A percentile compares a stretch with the other conserved stretches of the same genome.
phyloP scores from a whole-genome alignment of 2,113 vertebrate species.

The Sciurus niger region DNA sequence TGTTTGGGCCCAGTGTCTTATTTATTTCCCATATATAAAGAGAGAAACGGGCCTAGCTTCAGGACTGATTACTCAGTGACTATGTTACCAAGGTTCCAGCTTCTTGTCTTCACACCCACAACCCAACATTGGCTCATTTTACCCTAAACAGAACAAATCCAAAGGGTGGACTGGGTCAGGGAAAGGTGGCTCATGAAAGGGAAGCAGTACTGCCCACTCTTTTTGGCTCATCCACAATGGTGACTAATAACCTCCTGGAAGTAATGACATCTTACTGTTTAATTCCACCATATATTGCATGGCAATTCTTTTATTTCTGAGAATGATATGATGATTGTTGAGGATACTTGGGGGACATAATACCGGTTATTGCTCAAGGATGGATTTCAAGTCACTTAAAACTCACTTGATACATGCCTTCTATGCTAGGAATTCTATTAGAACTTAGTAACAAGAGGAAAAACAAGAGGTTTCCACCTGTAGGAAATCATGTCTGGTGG shows the following conservation, averaged over 20 bases:
- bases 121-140: slow-evolving; percentile 11
- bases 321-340: background rate
- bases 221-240: background rate
- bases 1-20: background rate
- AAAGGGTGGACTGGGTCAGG: slow-evolving; percentile 6
- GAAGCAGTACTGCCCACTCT: slow-evolving; percentile 31
- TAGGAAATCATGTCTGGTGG: background rate
- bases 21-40: background rate
- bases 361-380: background rate
- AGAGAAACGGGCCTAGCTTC: background rate
- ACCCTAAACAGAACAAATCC: slow-evolving; percentile 15
- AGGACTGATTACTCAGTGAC: background rate
- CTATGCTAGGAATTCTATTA: background rate
- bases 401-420: background rate
- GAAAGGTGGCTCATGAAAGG: slow-evolving; percentile 2
- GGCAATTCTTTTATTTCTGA: slow-evolving; percentile 26
- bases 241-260: slow-evolving; percentile 43
- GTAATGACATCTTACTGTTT: slow-evolving; percentile 55
- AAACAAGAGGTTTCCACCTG: background rate
- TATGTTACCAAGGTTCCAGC: background rate
- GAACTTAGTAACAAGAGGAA: background rate
- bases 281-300: background rate
- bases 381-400: background rate
- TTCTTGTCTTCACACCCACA: background rate
- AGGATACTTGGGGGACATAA: background rate